Base-by-base conservation (phyloP, 2,113 vertebrate species). In the Vanacampus margaritifer region DNA sequence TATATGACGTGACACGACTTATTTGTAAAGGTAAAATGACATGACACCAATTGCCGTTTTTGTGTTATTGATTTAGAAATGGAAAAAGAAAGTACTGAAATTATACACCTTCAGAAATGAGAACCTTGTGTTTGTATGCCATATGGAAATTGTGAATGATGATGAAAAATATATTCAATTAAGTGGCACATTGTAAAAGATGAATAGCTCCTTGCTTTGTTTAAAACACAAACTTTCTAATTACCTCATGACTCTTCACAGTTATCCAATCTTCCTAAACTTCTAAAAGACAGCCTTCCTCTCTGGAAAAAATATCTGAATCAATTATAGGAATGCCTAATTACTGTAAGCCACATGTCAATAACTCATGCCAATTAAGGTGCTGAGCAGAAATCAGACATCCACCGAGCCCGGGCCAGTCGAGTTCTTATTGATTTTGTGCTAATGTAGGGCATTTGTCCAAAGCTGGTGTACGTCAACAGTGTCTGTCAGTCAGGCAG, bases 331-430 rank as follows among this genome's bases (percentile, higher is more conserved):
- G 74, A 39, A 28, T 39, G 8, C 46, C 75, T 79, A 86, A 89
- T 89, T 83, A 62, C 60, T 43, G 37, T 62, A 87, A 82, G 74
- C 73, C 58, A 17, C 62, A 53, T 74, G 78, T 87, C 85, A 89
- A 88, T 89, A 88, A 71, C 73, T 84, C 86, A 83, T 88, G 81
- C 84, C 77, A 88, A 90, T 87, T 84, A 89, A 87, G 76, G 80
- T 43, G 17, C 26, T 58, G 79, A 69, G 71, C 57, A 74, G 66
- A 81, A 83, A 78, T 78, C 73, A 73, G 69, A 67, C 75, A n/a
- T 58, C 71, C 62, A 56, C 62, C 4, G 53, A 69, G 67, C 76
- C 69, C 69, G 23, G 61, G 59, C 69, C 54, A 19, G 57, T 65
- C 72, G 64, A 78, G 67, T 61, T 75, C 63, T 36, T 61, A 88